phyloP scores from a whole-genome alignment of 2,797 vertebrate species.

The Enteromius treurensis region DNA sequence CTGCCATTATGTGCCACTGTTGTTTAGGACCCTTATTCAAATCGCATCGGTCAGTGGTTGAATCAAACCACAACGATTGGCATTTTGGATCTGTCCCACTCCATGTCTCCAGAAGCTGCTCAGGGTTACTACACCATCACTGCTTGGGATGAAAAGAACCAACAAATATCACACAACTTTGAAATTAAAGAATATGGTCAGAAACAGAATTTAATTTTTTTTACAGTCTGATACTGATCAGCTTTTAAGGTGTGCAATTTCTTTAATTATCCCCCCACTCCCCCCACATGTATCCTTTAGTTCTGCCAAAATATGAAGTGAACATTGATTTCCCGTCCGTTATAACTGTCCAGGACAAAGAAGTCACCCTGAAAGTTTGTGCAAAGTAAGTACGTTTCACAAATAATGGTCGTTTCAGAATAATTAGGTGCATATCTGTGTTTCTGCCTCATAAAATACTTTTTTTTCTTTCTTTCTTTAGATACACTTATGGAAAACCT shows the following conservation, averaged over 20 bases:
- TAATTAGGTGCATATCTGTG: background rate
- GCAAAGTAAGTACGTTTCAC: conserved; percentile 77
- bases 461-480: conserved; percentile 47
- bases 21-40: conserved; percentile 80
- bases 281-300: conserved; percentile 63
- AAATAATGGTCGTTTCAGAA: background rate
- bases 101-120: conserved; percentile 73
- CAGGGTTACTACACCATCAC: conserved; percentile 77
- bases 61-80: conserved; percentile 67
- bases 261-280: background rate
- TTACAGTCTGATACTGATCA: background rate
- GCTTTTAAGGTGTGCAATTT: background rate
- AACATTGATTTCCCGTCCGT: conserved; percentile 70
- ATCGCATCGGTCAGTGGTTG: conserved; percentile 85
- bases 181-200: conserved; percentile 79
- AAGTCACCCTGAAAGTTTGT: conserved; percentile 73
- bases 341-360: conserved; percentile 72
- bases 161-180: conserved; percentile 65
- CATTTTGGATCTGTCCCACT: conserved; percentile 81
- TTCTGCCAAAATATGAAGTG: conserved; percentile 81
- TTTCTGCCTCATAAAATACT: too few species aligned
- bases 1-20: conserved; percentile 12
- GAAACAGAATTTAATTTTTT: background rate
- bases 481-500: conserved; percentile 80
- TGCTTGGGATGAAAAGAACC: conserved; percentile 56